These are phyloP conservation scores for Halictus quadricinctus DNA, from an alignment of 2,888 invertebrate species.

Conservation along the genomic window DNA sequence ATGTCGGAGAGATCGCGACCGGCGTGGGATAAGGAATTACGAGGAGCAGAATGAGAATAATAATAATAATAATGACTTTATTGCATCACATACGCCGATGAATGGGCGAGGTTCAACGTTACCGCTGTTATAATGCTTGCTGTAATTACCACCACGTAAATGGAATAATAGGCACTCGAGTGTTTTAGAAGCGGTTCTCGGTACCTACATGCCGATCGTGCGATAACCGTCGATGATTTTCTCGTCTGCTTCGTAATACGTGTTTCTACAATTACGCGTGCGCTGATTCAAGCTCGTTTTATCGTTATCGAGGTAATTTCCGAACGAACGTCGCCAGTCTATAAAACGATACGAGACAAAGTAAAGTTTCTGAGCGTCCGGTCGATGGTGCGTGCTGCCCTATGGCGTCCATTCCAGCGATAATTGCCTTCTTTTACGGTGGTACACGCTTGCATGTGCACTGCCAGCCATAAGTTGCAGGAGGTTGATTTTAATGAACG, in stretches of 20 bases:
- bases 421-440: neutral
- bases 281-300: neutral
- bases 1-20: neutral
- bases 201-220: neutral
- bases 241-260: neutral
- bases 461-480: neutral
- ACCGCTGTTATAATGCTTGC: neutral
- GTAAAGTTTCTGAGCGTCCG: neutral
- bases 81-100: neutral
- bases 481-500: neutral
- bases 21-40: neutral
- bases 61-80: neutral
- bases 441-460: neutral
- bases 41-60: neutral
- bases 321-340: neutral
- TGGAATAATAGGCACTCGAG: neutral
- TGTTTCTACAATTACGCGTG: neutral
- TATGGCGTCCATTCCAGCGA: neutral
- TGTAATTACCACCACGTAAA: slow-evolving; percentile 2
- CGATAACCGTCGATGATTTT: neutral
- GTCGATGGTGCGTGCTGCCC: neutral
- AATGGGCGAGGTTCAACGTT: slow-evolving; percentile 8
- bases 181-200: neutral
- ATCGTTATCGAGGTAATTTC: neutral
- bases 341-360: neutral